phyloP scores from a whole-genome alignment of 2,888 invertebrate genomes.

The Idaea aversata region DNA sequence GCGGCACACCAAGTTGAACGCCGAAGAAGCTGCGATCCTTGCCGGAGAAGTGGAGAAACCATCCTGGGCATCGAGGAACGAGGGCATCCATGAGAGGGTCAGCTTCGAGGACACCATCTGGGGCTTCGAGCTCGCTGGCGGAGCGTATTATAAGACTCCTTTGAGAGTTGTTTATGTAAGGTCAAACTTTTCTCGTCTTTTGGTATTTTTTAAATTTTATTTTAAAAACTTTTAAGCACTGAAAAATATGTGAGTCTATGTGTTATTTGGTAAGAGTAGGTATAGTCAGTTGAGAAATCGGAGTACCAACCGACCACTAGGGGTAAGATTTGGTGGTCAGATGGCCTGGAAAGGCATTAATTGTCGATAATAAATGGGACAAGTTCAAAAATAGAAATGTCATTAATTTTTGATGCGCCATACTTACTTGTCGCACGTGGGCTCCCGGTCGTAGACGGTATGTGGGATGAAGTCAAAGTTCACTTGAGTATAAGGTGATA shows the following conservation, averaged over 20 bases:
- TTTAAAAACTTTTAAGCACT: not conserved
- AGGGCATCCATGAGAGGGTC: constrained; percentile 68
- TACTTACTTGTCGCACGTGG: not conserved
- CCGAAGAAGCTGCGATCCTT: constrained; percentile 56
- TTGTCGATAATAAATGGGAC: no score
- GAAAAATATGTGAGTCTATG: no score
- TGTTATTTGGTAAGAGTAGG: no score
- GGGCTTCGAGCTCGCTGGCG: constrained; percentile 72
- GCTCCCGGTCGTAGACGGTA: no score
- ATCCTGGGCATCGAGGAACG: constrained; percentile 63
- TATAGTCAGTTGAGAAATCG: no score
- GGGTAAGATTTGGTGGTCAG: no score
- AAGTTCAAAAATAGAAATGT: no score
- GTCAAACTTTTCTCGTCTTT: constrained; percentile 8
- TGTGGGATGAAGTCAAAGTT: not conserved
- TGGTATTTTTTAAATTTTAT: not conserved
- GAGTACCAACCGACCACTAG: no score
- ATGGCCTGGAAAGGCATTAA: no score
- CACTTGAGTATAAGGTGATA: not conserved
- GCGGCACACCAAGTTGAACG: constrained; percentile 56
- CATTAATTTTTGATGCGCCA: not conserved
- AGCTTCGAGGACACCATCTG: constrained; percentile 69
- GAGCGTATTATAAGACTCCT: constrained; percentile 59
- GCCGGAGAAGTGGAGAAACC: constrained; percentile 61
- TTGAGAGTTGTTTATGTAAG: constrained; percentile 60